Evolutionary conservation across 2,113 vertebrate genomes (phyloP).

Genomic region (Lota lota): DNA sequence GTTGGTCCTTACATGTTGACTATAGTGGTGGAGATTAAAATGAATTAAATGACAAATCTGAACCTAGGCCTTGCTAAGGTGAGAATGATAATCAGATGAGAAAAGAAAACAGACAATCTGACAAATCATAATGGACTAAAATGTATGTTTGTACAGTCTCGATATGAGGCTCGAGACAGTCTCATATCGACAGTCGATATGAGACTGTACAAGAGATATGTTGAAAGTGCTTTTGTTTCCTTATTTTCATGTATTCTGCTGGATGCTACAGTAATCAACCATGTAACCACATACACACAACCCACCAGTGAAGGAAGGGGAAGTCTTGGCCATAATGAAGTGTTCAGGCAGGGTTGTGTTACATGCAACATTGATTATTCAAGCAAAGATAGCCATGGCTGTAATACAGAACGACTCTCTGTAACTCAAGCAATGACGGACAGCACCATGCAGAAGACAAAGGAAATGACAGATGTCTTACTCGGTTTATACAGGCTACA

Average conservation of each 20-base stretch:
- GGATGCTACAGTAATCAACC: neutral
- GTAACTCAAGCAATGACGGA: neutral
- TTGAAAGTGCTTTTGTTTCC: too few species aligned
- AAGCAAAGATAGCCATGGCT: conserved; percentile 19
- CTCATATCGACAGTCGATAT: too few species aligned
- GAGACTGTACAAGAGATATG: too few species aligned
- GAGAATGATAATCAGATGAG: too few species aligned
- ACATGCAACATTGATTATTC: conserved; percentile 7
- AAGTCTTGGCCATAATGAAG: neutral
- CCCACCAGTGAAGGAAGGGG: neutral
- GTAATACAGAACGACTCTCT: conserved; percentile 14
- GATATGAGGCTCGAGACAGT: too few species aligned
- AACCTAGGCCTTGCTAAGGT: too few species aligned
- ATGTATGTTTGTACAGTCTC: too few species aligned
- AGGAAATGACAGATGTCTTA: conserved; percentile 54
- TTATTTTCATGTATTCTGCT: neutral
- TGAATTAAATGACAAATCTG: too few species aligned
- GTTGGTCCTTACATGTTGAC: too few species aligned
- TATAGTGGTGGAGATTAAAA: too few species aligned
- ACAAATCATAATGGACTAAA: too few species aligned
- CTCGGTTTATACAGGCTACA: conserved; percentile 54
- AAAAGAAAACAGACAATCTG: too few species aligned
- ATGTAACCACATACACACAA: neutral
- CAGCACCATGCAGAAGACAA: conserved; percentile 39
- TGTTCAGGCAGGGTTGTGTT: neutral